Base-by-base conservation (phyloP, 2,113 vertebrate species). In the Struthidea cinerea region DNA sequence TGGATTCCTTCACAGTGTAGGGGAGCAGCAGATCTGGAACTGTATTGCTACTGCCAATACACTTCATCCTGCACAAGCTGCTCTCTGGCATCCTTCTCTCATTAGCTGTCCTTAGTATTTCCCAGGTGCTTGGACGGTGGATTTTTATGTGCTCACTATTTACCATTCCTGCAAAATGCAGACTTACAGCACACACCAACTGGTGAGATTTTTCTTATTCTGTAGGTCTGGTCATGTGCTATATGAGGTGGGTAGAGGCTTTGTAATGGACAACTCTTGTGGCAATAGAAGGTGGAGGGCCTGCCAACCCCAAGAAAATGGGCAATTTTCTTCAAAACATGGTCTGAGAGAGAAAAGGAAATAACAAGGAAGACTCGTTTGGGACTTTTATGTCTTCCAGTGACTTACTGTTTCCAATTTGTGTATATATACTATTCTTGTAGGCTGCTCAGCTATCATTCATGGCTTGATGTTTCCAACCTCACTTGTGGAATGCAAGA, bases 361-460 rank as follows among this genome's bases (percentile, higher is more conserved):
- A 52, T 93, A 32, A 14, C 52, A 67, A 39, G 50, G 52, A 57
- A 77, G 21, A 16, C 14, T 32, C 81, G 5, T 50, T 47, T 3
- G 23, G 49, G 56, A 50, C 74, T 77, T 94, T 21, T 9, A 33
- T 47, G 47, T 89, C 47, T 91, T 91, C 47, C 28, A 63, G 59
- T 94, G 87, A 84, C 70, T 93, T 81, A 82, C 35, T 67, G 65
- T 94, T 94, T 93, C 84, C 60, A 70, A 0, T 74, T 89, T 75
- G 39, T 91, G 70, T 84, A 20, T 74, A 52, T 7, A 47, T 67
- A 60, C 77, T 93, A 16, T 93, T 91, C 91, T 87, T 1, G 4
- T 87, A 84, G 55, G 47, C 74, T 87, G 39, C 79, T 89, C 74
- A 41, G 46, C 39, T 67, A 18, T 91, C 64, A 24, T 87, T 87